Evolutionary conservation across 2,113 vertebrate genomes (phyloP).

Genomic region (Anoura caudifer): DNA sequence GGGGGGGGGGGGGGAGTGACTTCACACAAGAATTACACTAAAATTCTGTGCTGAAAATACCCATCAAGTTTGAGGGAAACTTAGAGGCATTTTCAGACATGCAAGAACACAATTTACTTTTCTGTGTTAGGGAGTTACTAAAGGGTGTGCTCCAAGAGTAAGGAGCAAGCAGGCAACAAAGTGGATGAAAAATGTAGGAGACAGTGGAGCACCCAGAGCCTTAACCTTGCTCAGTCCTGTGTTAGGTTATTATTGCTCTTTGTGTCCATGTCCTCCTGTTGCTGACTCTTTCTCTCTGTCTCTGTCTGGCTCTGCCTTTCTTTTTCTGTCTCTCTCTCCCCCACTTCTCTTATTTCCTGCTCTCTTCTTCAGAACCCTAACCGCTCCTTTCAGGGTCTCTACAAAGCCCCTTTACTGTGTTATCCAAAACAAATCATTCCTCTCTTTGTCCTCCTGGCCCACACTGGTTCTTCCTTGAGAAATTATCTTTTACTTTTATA

Average conservation of each 20-base stretch:
- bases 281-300: background rate
- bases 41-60: background rate
- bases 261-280: background rate
- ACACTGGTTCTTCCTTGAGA: background rate
- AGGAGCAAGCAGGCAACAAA: background rate
- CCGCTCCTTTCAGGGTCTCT: background rate
- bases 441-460: background rate
- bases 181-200: background rate
- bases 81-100: background rate
- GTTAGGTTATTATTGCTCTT: background rate
- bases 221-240: rapidly evolving
- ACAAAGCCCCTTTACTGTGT: background rate
- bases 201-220: rapidly evolving
- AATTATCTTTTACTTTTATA: background rate
- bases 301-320: background rate
- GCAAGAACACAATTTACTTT: background rate
- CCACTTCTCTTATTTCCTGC: background rate
- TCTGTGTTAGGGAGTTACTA: background rate
- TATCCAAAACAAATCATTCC: background rate
- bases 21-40: background rate
- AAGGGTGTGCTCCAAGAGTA: background rate
- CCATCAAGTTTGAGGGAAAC: background rate
- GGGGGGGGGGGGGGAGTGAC: background rate
- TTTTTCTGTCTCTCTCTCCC: background rate
- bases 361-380: background rate